phyloP scores from a whole-genome alignment of 2,888 invertebrate genomes.

The Drosophila mayaguana region DNA sequence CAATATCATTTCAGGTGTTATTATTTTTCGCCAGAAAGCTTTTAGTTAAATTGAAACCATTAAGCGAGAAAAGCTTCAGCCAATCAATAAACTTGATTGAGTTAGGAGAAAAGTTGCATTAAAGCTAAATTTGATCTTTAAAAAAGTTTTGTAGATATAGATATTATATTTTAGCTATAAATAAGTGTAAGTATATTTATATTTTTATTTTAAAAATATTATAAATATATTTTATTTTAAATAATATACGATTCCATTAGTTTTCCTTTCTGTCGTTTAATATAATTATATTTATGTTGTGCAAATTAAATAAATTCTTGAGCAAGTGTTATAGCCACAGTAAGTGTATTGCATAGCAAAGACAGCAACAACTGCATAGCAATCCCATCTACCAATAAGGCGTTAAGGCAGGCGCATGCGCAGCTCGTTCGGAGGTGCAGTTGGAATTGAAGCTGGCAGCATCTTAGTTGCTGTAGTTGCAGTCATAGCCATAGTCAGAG shows the following conservation, averaged over 20 bases:
- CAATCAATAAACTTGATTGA: not conserved
- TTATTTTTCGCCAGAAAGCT: not conserved
- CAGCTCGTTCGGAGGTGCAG: slow-evolving; percentile 38
- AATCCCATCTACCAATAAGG: slow-evolving; percentile 55
- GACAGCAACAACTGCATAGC: no score
- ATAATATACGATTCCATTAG: no score
- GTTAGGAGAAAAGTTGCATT: not conserved
- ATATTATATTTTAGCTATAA: not conserved
- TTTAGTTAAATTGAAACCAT: not conserved
- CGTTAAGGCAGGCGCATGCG: slow-evolving; percentile 72
- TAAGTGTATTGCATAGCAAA: slow-evolving; percentile 46
- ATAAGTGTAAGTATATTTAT: no score
- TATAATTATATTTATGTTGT: no score
- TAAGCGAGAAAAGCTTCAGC: not conserved
- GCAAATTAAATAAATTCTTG: not conserved
- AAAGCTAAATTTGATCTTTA: not conserved
- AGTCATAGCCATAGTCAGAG: slow-evolving; percentile 27
- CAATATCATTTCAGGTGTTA: not conserved
- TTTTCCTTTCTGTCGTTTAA: no score
- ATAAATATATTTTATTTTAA: no score
- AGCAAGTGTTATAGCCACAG: not conserved
- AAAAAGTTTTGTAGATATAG: no score
- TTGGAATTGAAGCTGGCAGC: slow-evolving; percentile 31
- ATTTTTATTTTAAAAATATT: no score
- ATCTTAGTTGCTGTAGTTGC: slow-evolving; percentile 36